Evolutionary conservation across 2,113 vertebrate genomes (phyloP).

Genomic region (Nerophis ophidion): DNA sequence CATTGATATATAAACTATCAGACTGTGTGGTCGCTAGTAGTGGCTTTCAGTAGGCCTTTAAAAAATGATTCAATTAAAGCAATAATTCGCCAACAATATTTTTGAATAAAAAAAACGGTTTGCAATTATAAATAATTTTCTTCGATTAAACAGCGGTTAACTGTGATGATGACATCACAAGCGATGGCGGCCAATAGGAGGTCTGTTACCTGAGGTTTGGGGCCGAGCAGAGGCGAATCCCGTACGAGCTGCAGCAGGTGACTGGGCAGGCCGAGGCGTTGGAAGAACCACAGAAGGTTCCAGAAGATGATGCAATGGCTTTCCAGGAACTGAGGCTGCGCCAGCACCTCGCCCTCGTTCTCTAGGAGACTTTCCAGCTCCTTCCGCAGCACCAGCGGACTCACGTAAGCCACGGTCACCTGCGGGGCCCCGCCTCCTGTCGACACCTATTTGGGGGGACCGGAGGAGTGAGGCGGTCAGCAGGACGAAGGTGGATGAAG

Average conservation of each 20-base stretch:
- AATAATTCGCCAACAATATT: no score
- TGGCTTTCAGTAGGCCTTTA: no score
- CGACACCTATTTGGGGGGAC: constrained; percentile 22
- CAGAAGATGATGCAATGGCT: constrained; percentile 92
- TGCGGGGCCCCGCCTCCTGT: constrained; percentile 39
- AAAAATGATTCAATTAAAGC: no score
- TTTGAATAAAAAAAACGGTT: no score
- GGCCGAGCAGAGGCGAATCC: constrained; percentile 65
- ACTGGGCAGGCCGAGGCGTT: constrained; percentile 79
- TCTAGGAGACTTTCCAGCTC: constrained; percentile 91
- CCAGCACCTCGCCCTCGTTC: constrained; percentile 86
- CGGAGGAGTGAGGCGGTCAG: neutral
- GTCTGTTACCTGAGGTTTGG: constrained; percentile 61
- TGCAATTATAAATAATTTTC: no score
- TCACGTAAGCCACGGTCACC: constrained; percentile 85
- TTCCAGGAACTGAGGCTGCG: constrained; percentile 78
- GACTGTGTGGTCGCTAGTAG: no score
- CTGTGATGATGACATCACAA: neutral
- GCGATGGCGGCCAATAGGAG: neutral
- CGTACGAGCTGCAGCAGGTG: constrained; percentile 81
- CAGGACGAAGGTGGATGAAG: neutral
- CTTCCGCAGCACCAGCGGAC: constrained; percentile 87
- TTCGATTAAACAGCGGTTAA: no score
- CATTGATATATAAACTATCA: no score
- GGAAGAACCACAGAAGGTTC: constrained; percentile 95